Evolutionary conservation across 2,797 vertebrate genomes (phyloP).

Genomic region (Premnoplex brunnescens): DNA sequence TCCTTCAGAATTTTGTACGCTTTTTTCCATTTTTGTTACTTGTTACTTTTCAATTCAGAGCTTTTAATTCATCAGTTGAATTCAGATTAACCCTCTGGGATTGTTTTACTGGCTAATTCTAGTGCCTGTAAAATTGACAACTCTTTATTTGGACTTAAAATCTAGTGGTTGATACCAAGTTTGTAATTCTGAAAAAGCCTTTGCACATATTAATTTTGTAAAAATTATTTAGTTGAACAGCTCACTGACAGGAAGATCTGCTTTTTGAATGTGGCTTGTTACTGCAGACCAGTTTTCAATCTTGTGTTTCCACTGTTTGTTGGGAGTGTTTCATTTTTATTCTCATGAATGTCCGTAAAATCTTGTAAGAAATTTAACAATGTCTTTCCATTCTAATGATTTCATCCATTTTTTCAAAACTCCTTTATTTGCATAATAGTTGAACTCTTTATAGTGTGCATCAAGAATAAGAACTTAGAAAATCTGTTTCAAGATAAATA

Average conservation of each 20-base stretch:
- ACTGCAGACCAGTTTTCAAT: background rate
- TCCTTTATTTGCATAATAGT: background rate
- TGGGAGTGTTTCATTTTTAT: background rate
- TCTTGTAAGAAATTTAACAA: background rate
- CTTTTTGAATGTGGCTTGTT: background rate
- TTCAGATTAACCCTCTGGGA: background rate
- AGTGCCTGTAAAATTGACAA: background rate
- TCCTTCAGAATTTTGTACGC: background rate
- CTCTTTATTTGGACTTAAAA: background rate
- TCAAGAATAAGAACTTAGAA: background rate
- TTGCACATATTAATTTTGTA: background rate
- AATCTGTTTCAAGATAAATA: background rate
- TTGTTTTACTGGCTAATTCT: background rate
- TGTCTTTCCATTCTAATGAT: background rate
- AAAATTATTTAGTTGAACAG: background rate
- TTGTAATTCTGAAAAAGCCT: background rate
- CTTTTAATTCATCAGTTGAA: background rate
- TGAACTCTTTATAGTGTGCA: background rate
- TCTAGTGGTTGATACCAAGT: background rate
- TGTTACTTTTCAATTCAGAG: background rate
- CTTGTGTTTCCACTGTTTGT: background rate
- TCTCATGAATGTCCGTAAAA: background rate
- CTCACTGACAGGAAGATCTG: background rate
- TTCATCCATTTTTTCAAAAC: background rate
- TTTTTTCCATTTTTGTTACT: background rate